phyloP scores from a whole-genome alignment of 2,888 invertebrate species.

The Drosophila kuntzei region DNA sequence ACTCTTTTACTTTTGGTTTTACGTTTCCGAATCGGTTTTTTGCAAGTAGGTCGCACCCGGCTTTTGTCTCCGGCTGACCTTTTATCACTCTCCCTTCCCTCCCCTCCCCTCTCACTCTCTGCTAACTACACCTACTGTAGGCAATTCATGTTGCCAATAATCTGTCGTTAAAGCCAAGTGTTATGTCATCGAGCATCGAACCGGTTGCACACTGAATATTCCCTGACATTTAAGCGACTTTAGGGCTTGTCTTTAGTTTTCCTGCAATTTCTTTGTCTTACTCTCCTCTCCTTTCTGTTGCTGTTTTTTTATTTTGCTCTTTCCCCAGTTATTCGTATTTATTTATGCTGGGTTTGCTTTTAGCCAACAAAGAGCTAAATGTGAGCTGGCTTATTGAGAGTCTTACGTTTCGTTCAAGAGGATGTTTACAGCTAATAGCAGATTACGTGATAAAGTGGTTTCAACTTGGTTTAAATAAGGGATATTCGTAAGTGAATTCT shows the following conservation, averaged over 20 bases:
- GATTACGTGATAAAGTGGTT: conserved; percentile 50
- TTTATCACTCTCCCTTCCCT: conserved; percentile 28
- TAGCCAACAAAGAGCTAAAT: conserved; percentile 11
- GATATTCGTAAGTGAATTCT: conserved; percentile 1
- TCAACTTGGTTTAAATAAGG: conserved; percentile 4
- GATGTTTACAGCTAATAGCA: conserved; percentile 31
- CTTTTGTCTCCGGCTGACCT: conserved; percentile 56
- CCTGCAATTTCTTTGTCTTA: conserved; percentile 42
- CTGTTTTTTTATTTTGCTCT: conserved; percentile 18
- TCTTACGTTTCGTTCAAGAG: conserved; percentile 44
- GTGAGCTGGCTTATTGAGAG: conserved; percentile 42
- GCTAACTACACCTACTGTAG: conserved; percentile 4
- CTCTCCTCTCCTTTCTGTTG: conserved; percentile 3
- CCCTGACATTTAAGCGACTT: conserved; percentile 51
- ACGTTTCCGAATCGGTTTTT: conserved; percentile 27
- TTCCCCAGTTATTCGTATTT: conserved; percentile 18
- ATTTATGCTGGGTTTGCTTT: conserved; percentile 12
- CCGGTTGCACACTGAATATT: conserved; percentile 55
- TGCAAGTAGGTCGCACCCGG: conserved; percentile 60
- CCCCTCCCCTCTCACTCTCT: not conserved
- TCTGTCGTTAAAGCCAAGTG: conserved; percentile 66
- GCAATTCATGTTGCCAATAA: conserved; percentile 59
- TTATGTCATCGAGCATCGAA: conserved; percentile 73
- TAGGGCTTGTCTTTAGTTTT: conserved; percentile 55
- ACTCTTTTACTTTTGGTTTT: conserved; percentile 32